A percentile compares a stretch with the other conserved stretches of the same genome.
Evolutionary conservation across 2,888 invertebrate genomes (phyloP).

Genomic region (Apamea anceps): DNA sequence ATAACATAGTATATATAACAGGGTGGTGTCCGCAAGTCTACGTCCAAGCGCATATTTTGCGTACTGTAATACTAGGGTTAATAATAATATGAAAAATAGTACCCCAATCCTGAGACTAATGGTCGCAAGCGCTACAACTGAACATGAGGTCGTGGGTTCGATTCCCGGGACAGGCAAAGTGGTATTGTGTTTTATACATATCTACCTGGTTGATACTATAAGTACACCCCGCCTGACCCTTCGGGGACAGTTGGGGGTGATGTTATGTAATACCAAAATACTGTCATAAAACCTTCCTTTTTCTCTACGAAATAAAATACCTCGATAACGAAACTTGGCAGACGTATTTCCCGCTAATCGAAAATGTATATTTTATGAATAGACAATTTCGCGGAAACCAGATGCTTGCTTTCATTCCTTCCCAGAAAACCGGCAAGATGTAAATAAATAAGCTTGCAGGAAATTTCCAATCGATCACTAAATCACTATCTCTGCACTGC

Average conservation of each 20-base stretch:
- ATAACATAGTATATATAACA: no score
- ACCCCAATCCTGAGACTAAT: background rate
- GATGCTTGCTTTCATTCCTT: background rate
- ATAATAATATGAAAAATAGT: background rate
- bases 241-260: background rate
- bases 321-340: background rate
- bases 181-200: background rate
- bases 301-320: background rate
- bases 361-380: slow-evolving; percentile 11
- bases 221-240: background rate
- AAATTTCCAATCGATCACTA: slow-evolving; percentile 11
- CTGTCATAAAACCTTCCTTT: background rate
- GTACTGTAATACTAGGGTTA: background rate
- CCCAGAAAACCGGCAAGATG: slow-evolving; percentile 1
- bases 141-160: background rate
- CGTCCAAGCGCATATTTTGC: background rate
- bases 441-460: slow-evolving; percentile 30
- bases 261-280: background rate
- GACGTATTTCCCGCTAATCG: background rate
- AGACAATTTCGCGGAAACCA: background rate
- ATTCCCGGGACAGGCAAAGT: background rate
- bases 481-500: background rate
- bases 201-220: background rate
- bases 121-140: background rate
- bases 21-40: background rate